Conservation (phyloP, 1,140 invertebrate species). For the Adoxophyes honmai region DNA sequence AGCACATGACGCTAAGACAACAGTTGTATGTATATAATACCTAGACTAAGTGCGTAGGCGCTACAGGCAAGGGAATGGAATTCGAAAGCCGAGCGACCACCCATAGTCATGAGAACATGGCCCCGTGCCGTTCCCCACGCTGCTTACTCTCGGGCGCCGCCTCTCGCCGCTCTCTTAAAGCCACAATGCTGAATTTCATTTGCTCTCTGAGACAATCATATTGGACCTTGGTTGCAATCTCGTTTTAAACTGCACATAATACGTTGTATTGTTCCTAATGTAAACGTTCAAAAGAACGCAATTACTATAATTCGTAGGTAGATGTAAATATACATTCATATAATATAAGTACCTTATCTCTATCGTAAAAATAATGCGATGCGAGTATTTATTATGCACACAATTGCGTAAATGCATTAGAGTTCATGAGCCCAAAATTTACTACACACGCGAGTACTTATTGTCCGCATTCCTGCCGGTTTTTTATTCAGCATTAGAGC, state of each 20-base stretch:
- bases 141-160: constrained; percentile 46
- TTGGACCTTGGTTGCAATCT: constrained; percentile 46
- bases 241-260: constrained; percentile 44
- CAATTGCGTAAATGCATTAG: background rate
- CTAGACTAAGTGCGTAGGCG: constrained; percentile 64
- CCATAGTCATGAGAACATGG: constrained; percentile 71
- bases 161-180: constrained; percentile 59
- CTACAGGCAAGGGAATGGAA: constrained; percentile 70
- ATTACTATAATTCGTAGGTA: too few species aligned
- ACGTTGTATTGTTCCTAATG: constrained; percentile 6
- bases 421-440: constrained; percentile 1
- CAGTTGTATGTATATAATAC: constrained; percentile 24
- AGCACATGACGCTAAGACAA: background rate
- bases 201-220: constrained; percentile 49
- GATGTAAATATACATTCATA: too few species aligned
- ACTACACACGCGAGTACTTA: constrained; percentile 13
- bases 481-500: constrained; percentile 67
- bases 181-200: constrained; percentile 72
- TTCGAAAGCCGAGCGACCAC: constrained; percentile 75
- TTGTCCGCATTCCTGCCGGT: constrained; percentile 62
- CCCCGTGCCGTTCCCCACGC: constrained; percentile 63
- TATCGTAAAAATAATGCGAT: too few species aligned
- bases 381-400: too few species aligned
- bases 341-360: too few species aligned
- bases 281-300: too few species aligned